Percentiles rank a stretch among this genome's conserved stretches.
Conservation (phyloP, 2,113 vertebrate genomes). For the Nerophis lumbriciformis region DNA sequence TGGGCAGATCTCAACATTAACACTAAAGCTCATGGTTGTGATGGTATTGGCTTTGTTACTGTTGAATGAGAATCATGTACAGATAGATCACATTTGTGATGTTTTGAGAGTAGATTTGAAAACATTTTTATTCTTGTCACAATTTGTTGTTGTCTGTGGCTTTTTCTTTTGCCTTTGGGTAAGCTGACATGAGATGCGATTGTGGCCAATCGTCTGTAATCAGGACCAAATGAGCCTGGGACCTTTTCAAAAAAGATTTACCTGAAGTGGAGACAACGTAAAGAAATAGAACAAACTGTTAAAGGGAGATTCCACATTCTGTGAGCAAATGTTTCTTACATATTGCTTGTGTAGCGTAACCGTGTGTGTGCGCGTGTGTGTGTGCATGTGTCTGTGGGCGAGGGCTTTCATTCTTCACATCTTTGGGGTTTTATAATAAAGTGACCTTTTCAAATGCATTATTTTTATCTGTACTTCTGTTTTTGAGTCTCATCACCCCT, state of each 20-base stretch:
- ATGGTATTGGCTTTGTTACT: constrained; percentile 8
- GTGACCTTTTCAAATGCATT: constrained; percentile 75
- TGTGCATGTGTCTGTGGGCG: background rate
- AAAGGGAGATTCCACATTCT: background rate
- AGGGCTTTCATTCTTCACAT: constrained; percentile 28
- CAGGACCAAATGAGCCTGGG: constrained; percentile 8
- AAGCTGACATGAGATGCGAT: background rate
- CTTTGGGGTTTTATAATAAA: constrained; percentile 77
- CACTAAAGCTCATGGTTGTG: constrained; percentile 3
- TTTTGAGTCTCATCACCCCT: constrained; percentile 73
- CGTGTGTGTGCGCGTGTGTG: no score
- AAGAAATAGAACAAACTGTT: background rate
- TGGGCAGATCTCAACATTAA: background rate
- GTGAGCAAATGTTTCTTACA: constrained; percentile 13
- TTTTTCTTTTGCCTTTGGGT: constrained; percentile 12
- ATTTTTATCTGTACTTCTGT: constrained; percentile 60
- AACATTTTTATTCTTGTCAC: constrained; percentile 18
- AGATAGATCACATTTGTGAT: constrained; percentile 29
- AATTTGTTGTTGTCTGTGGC: constrained; percentile 6
- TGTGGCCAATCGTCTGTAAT: background rate
- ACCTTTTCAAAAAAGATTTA: background rate
- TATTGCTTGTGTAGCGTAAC: constrained; percentile 1
- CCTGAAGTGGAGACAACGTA: background rate
- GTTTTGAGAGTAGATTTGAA: constrained; percentile 21
- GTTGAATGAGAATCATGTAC: constrained; percentile 18